Conservation (phyloP, 2,888 invertebrate genomes). For the Platycnemis pennipes region DNA sequence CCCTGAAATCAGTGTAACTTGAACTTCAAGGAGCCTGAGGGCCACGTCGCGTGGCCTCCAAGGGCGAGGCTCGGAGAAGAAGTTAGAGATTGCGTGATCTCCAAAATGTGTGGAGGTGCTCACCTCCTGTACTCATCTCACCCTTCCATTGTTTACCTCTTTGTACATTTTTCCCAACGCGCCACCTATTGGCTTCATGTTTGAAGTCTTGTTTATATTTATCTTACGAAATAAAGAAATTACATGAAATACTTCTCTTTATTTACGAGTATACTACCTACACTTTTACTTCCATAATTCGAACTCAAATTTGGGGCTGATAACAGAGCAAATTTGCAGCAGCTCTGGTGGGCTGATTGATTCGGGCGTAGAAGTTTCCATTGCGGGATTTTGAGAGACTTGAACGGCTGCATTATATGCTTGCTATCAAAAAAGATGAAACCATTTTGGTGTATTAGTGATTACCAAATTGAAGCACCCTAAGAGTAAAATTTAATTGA, state of each 20-base stretch:
- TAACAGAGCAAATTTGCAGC: no score
- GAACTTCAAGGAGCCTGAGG: constrained; percentile 6
- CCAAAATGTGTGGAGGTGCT: background rate
- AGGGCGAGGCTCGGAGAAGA: constrained; percentile 31
- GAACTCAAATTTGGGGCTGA: no score
- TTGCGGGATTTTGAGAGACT: no score
- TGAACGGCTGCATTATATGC: no score
- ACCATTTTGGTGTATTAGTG: no score
- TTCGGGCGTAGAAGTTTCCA: no score
- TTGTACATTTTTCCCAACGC: constrained; percentile 43
- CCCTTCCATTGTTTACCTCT: constrained; percentile 48
- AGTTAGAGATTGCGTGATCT: background rate
- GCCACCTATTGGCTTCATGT: background rate
- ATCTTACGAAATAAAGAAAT: constrained; percentile 53
- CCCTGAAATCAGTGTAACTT: constrained; percentile 32
- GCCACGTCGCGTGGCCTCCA: background rate
- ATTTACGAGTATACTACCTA: background rate
- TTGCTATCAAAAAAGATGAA: no score
- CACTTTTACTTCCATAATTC: no score
- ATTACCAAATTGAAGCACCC: no score
- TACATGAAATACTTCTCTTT: background rate
- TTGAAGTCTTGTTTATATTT: constrained; percentile 40
- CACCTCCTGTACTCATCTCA: constrained; percentile 22
- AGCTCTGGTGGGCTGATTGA: no score
- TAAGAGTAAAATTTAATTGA: no score